These are phyloP conservation scores for Selene dorsalis DNA, from an alignment of 2,797 vertebrate species.

Conservation along the genomic window DNA sequence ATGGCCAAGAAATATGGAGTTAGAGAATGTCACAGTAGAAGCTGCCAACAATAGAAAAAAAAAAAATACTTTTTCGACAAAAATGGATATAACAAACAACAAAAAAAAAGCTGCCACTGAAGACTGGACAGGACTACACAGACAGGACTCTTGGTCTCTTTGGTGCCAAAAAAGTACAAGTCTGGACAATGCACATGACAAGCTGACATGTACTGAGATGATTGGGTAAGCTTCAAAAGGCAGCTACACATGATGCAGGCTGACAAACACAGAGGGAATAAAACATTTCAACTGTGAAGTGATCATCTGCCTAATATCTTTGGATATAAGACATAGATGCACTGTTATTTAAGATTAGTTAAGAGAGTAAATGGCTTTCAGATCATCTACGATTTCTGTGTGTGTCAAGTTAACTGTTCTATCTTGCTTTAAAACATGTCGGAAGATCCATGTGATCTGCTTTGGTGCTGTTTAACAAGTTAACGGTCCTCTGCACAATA, in stretches of 20 bases:
- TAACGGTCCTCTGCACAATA: slow-evolving; percentile 43
- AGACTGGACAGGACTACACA: slow-evolving; percentile 7
- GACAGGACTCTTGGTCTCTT: not conserved
- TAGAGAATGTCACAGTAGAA: slow-evolving; percentile 26
- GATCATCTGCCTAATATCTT: not conserved
- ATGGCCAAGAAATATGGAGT: slow-evolving; percentile 41
- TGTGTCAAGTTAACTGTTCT: slow-evolving; percentile 35
- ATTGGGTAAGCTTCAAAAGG: not conserved
- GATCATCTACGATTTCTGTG: slow-evolving; percentile 31
- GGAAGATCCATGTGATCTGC: slow-evolving; percentile 47
- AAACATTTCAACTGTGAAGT: slow-evolving; percentile 13
- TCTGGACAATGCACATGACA: slow-evolving; percentile 12
- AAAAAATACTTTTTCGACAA: slow-evolving; percentile 16
- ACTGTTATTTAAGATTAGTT: slow-evolving; percentile 7
- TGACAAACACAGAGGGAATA: not conserved
- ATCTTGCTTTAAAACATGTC: slow-evolving; percentile 34
- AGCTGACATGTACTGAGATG: slow-evolving; percentile 7
- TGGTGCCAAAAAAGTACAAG: slow-evolving; percentile 12
- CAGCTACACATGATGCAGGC: not conserved
- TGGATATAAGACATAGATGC: not conserved
- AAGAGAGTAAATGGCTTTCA: slow-evolving; percentile 14
- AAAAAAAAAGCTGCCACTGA: slow-evolving; percentile 3
- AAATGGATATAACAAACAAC: slow-evolving; percentile 19
- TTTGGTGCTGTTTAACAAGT: slow-evolving; percentile 49
- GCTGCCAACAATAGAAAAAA: slow-evolving; percentile 16